Evolutionary conservation across 2,888 invertebrate genomes (phyloP).

Genomic region (Belgica antarctica): DNA sequence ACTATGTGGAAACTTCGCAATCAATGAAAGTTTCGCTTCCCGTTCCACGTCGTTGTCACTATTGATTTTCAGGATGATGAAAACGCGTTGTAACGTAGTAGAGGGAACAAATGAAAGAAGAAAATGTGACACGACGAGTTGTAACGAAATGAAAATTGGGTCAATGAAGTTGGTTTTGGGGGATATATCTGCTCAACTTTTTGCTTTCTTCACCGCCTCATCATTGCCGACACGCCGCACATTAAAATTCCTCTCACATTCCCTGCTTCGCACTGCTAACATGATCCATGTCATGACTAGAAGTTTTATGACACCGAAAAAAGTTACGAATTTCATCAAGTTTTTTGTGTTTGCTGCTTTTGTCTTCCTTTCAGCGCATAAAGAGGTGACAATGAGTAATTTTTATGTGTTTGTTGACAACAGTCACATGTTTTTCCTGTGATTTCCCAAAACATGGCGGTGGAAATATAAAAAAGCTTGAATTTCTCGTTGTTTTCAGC

Average conservation of each 20-base stretch:
- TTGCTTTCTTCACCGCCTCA: background rate
- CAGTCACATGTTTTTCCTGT: too few species aligned
- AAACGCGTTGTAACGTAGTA: background rate
- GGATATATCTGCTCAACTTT: background rate
- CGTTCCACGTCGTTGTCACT: background rate
- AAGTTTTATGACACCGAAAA: slow-evolving; percentile 15
- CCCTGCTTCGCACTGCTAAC: background rate
- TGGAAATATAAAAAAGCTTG: too few species aligned
- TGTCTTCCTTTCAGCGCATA: background rate
- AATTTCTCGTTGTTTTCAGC: too few species aligned
- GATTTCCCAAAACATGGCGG: too few species aligned
- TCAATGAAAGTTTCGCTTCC: slow-evolving; percentile 15
- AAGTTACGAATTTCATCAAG: slow-evolving; percentile 13
- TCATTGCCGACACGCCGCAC: background rate
- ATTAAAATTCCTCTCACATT: slow-evolving; percentile 38
- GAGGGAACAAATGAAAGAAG: background rate
- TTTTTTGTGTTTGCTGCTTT: background rate
- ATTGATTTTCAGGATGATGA: background rate
- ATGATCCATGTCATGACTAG: slow-evolving; percentile 33
- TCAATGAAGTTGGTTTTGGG: background rate
- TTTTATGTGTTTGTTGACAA: slow-evolving; percentile 33
- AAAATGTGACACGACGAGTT: slow-evolving; percentile 1
- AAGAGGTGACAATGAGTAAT: slow-evolving; percentile 36
- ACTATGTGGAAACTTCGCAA: background rate
- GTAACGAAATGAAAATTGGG: slow-evolving; percentile 18